Base-by-base conservation (phyloP, 2,888 invertebrate genomes). In the Xestobium rufovillosum region DNA sequence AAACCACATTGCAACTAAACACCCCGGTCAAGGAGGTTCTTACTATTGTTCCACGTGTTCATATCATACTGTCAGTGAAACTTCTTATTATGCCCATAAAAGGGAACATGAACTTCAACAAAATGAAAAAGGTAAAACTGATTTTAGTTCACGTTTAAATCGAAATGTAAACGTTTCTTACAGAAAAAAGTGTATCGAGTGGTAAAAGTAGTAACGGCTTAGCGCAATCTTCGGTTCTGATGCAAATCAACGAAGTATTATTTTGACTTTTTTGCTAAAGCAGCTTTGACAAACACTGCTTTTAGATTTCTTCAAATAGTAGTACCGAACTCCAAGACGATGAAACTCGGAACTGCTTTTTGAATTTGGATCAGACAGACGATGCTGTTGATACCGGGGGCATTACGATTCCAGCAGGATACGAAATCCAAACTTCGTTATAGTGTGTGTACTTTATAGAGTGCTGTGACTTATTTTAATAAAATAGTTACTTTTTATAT, bases 41-140 rank as follows among this genome's bases (percentile, higher is more conserved):
- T 75, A 67, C 52, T 57, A 63, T 10, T 78, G 78, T 50, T 58
- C 63, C 3, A 48, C 65, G 26, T 78, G 78, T 52, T 56, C 68
- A n/a, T 76, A 71, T 49, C 66, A 68, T 43, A 75, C 76, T 1
- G 71, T 80, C 4, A 78, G 73, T 48, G 67, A 72, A 49, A 65
- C 68, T 27, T 61, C 65, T 31, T 76, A 68, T 49, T 55, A 66
- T 10, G 67, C 70, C 31, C 78, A 79, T 50, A 48, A 72, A 17
- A 63, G 66, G 34, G 70, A 71, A 47, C 77, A 78, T 49, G 68
- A 70, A 49, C 26, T 39, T 4, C 36, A 44, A 12, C 28, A 38
- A 8, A 33, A 36, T 23, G n/a, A 6, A 10, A 6, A 9, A 8
- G 9, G 28, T 25, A 31, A 4, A 12, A 31, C 9, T 26, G 26